These are phyloP conservation scores for Pomacea maculata DNA, from an alignment of 1,140 invertebrate genomes.

Conservation along the genomic window DNA sequence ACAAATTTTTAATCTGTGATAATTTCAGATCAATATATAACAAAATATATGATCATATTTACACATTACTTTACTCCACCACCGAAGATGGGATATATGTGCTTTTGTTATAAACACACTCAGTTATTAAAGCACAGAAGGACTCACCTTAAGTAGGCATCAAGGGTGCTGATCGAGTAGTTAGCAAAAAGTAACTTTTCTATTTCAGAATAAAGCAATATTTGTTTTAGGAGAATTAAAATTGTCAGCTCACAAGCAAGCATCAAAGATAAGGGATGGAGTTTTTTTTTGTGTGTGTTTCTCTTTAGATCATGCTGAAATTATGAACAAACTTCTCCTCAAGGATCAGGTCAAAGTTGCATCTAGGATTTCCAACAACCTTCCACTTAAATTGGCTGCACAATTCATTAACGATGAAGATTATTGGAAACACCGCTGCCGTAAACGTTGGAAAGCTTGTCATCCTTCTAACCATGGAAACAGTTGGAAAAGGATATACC, in stretches of 20 bases:
- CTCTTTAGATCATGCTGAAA: slow-evolving; percentile 61
- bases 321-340: slow-evolving; percentile 56
- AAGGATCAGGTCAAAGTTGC: slow-evolving; percentile 61
- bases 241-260: background rate
- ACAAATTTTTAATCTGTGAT: no score
- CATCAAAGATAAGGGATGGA: background rate
- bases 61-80: no score
- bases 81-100: no score
- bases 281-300: slow-evolving; percentile 9
- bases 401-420: slow-evolving; percentile 62
- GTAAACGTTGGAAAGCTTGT: slow-evolving; percentile 62
- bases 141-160: no score
- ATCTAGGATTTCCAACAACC: slow-evolving; percentile 56
- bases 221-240: no score
- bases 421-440: slow-evolving; percentile 65
- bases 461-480: slow-evolving; percentile 59
- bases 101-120: no score
- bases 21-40: no score
- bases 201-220: no score
- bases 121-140: no score
- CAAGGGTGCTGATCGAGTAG: no score
- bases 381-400: slow-evolving; percentile 64
- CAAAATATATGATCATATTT: no score
- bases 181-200: no score
- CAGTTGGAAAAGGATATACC: slow-evolving; percentile 65